phyloP scores from a whole-genome alignment of 2,113 vertebrate species.

The Amphilophus citrinellus region DNA sequence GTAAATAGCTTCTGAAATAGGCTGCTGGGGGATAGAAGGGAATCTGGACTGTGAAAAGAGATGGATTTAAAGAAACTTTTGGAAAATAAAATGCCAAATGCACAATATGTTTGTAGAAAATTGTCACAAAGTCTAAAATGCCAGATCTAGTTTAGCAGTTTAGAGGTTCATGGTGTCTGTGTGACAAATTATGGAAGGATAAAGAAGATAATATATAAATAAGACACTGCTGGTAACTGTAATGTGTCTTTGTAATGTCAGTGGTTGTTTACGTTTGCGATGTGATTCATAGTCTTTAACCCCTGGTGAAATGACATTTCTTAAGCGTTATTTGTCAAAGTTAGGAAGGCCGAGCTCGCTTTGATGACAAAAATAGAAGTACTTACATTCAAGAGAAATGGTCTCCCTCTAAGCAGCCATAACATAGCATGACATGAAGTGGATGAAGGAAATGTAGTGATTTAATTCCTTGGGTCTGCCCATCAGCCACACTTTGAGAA shows the following conservation, averaged over 20 bases:
- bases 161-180: neutral
- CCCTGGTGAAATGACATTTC: neutral
- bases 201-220: neutral
- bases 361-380: fast-evolving
- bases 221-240: neutral
- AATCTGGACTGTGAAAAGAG: neutral
- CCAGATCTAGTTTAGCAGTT: neutral
- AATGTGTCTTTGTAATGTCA: neutral
- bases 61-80: neutral
- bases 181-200: neutral
- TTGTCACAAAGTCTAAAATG: neutral
- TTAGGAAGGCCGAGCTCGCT: neutral
- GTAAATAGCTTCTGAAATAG: neutral
- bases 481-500: fast-evolving
- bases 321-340: neutral
- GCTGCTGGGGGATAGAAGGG: neutral
- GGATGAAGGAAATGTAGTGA: neutral
- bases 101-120: neutral
- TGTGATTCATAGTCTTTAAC: neutral
- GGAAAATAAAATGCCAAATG: neutral
- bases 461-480: neutral
- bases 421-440: neutral
- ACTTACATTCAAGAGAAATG: neutral
- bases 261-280: neutral
- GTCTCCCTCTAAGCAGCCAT: neutral